Evolutionary conservation across 2,888 invertebrate species (phyloP).

Genomic region (Cerceris ruficornis): DNA sequence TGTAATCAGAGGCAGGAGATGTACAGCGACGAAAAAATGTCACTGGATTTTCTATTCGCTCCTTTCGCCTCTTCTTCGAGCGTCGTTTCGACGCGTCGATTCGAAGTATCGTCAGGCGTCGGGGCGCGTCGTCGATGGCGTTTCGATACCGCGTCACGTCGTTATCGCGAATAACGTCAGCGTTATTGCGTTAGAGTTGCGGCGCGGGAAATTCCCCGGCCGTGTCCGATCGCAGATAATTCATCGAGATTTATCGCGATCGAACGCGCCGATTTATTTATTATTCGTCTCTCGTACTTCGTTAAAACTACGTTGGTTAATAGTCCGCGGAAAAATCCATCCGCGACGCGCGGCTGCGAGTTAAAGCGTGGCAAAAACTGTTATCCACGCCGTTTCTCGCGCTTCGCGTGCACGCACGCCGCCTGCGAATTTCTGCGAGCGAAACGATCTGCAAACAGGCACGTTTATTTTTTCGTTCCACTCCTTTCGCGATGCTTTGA

Average conservation of each 20-base stretch:
- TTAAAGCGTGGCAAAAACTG: slow-evolving; percentile 33
- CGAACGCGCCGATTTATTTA: slow-evolving; percentile 19
- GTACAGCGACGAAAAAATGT: background rate
- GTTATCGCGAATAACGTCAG: slow-evolving; percentile 10
- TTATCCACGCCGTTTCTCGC: background rate
- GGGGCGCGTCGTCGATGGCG: background rate
- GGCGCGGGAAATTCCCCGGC: background rate
- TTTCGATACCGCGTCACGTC: background rate
- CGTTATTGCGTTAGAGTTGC: slow-evolving; percentile 8
- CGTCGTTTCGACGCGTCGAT: background rate
- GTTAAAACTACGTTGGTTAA: slow-evolving; percentile 8
- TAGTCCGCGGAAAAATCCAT: slow-evolving; percentile 14
- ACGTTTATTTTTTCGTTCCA: too few relatives aligned
- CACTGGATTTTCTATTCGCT: background rate
- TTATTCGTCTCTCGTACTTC: slow-evolving; percentile 18
- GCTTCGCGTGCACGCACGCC: background rate
- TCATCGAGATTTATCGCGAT: slow-evolving; percentile 10
- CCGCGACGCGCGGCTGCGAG: background rate
- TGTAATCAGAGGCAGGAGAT: background rate
- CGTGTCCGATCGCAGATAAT: slow-evolving; percentile 15
- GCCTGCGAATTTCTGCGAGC: too few relatives aligned
- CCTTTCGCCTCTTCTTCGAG: background rate
- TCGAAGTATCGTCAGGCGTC: background rate
- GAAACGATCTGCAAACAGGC: too few relatives aligned
- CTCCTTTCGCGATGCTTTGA: too few relatives aligned